Percentiles rank a stretch among this genome's conserved stretches.
phyloP scores from a whole-genome alignment of 2,888 invertebrate genomes.

The Mystacides longicornis region DNA sequence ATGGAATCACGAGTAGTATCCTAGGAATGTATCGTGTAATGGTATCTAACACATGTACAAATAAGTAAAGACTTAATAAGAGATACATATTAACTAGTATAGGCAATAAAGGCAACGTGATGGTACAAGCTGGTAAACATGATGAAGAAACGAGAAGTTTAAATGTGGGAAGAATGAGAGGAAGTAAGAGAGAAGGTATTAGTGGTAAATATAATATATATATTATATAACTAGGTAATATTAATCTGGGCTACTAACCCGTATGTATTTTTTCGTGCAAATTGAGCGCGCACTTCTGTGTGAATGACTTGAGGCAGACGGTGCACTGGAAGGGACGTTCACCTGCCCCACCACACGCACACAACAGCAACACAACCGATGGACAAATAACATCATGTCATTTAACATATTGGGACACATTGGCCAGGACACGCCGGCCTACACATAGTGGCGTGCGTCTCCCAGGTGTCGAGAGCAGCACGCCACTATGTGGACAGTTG shows the following conservation, averaged over 20 bases:
- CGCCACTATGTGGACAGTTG: no score
- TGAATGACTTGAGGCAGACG: conserved; percentile 57
- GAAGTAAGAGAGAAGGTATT: not conserved
- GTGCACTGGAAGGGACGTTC: conserved; percentile 56
- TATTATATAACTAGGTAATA: conserved; percentile 30
- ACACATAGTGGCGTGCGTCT: no score
- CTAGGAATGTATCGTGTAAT: no score
- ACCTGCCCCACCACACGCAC: conserved; percentile 30
- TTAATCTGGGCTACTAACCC: conserved; percentile 54
- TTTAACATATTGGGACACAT: not conserved
- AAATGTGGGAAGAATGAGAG: not conserved
- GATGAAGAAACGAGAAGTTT: conserved; percentile 14
- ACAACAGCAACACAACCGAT: conserved; percentile 11
- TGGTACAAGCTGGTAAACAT: conserved; percentile 13
- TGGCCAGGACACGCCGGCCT: no score
- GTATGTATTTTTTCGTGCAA: conserved; percentile 57
- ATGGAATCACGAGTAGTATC: no score
- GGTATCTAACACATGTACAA: no score
- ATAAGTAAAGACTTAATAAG: not conserved
- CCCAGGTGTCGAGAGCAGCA: no score
- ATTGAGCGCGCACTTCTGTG: conserved; percentile 56
- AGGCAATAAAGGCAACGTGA: conserved; percentile 21
- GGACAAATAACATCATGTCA: conserved; percentile 27
- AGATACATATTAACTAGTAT: not conserved
- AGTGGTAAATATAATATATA: not conserved